Base-by-base conservation (phyloP, 92 coral and sea anemone species). In the Isaurus tuberculatus region DNA sequence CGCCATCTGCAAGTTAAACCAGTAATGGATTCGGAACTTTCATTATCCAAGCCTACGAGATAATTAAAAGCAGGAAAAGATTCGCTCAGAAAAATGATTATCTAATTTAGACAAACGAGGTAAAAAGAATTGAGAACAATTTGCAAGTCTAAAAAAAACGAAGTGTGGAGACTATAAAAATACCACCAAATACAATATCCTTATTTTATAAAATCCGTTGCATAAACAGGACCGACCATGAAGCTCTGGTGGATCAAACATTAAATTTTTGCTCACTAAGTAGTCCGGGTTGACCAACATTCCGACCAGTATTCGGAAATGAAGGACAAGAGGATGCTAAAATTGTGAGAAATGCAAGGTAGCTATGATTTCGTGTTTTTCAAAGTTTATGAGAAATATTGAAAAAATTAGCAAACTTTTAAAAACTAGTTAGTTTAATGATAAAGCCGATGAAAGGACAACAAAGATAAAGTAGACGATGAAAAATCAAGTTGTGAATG, bases 121-220 rank as follows among this genome's bases (percentile, higher is more conserved):
- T 57, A 77, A 77, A 42, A 31, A 60, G 43, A 32, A 58, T 36
- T 25, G 28, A 1, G 8, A 36, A 57, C 30, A 58, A 77, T 77
- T 77, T 77, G 82, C 82, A 77, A 58, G 69, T 58, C 70, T 57
- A 58, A 77, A 32, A 23, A 77, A 75, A 10, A 77, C 82, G 33
- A 51, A 77, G 49, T 77, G 82, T 33, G 36, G 58, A 34, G n/a
- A 60, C 51, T 55, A 22, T 30, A 77, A 57, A 63, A 65, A 77
- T 36, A 28, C 82, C 32, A 16, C 43, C 19, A 44, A 36, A 33
- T 46, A 58, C 5, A 55, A 60, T 67, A 57, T 77, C 69, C 36
- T 77, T 58, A 77, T 22, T 10, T 16, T 36, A 8, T 60, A 77
- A 58, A 77, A 77, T n/a, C n/a, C 82, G 70, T 77, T 26, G 22